Evolutionary conservation across 2,888 invertebrate species (phyloP).

Genomic region (Branchellion lobata): DNA sequence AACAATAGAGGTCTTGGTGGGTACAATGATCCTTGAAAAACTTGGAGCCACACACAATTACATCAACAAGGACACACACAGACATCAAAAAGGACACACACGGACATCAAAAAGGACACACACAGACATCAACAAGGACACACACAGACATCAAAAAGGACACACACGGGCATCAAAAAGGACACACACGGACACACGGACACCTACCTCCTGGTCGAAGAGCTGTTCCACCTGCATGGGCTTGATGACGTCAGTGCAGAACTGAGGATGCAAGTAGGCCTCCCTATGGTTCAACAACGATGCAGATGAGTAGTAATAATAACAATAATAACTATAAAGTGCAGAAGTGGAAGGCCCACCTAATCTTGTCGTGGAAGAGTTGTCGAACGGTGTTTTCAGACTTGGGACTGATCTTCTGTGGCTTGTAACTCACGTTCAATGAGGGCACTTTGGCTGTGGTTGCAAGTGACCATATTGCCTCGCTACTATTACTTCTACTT

Average conservation of each 20-base stretch:
- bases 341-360: no score
- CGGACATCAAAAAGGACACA: no score
- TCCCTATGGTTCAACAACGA: no score
- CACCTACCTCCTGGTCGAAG: slow-evolving; percentile 86
- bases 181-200: not conserved
- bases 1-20: no score
- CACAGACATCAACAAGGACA: no score
- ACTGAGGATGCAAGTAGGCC: slow-evolving; percentile 94
- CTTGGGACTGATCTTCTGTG: slow-evolving; percentile 98
- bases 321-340: no score
- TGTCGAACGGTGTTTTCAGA: slow-evolving; percentile 87
- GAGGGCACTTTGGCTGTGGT: slow-evolving; percentile 74
- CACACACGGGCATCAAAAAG: not conserved
- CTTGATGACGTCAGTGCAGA: slow-evolving; percentile 97
- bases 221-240: slow-evolving; percentile 94
- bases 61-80: no score
- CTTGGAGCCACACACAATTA: no score
- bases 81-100: no score
- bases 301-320: no score
- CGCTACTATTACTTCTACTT: not conserved
- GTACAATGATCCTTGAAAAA: no score
- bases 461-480: not conserved
- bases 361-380: slow-evolving; percentile 90
- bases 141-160: not conserved
- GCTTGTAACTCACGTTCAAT: slow-evolving; percentile 97